A percentile compares a stretch with the other conserved stretches of the same genome.
Evolutionary conservation across 2,888 invertebrate genomes (phyloP).

Genomic region (Selenia dentaria): DNA sequence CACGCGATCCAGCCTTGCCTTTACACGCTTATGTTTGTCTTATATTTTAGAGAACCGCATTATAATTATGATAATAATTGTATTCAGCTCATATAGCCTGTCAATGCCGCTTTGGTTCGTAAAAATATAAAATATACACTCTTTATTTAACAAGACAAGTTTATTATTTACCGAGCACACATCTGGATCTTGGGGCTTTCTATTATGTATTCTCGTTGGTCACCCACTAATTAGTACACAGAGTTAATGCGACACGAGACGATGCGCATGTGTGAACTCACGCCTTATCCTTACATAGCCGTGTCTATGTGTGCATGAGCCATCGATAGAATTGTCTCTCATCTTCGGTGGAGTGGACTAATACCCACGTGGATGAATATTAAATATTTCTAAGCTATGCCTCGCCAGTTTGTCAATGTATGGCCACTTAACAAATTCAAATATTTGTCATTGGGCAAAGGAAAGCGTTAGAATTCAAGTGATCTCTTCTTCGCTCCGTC

Average conservation of each 20-base stretch:
- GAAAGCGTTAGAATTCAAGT: conserved; percentile 85
- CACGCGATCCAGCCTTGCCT: conserved; percentile 54
- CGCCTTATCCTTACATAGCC: conserved; percentile 13
- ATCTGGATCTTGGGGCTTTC: conserved; percentile 78
- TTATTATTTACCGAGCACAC: conserved; percentile 78
- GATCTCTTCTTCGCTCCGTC: conserved; percentile 70
- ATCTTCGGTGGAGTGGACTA: conserved; percentile 21
- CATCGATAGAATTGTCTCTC: conserved; percentile 14
- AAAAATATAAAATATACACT: conserved; percentile 69
- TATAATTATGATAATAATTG: conserved; percentile 62
- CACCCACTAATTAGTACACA: conserved; percentile 84
- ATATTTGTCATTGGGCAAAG: conserved; percentile 81
- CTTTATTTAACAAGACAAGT: conserved; percentile 69
- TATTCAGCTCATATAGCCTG: conserved; percentile 50
- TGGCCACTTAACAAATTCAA: conserved; percentile 82
- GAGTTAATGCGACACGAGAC: conserved; percentile 71
- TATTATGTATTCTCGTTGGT: conserved; percentile 81
- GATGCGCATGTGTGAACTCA: conserved; percentile 40
- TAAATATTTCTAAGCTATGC: conserved; percentile 71
- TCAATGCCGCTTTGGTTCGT: conserved; percentile 65
- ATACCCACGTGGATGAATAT: conserved; percentile 68
- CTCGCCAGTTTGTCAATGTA: conserved; percentile 77
- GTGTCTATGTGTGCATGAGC: conserved; percentile 32
- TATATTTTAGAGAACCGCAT: conserved; percentile 47
- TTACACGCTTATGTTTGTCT: conserved; percentile 45